phyloP scores from a whole-genome alignment of 2,113 vertebrate genomes.

The Onychostruthus taczanowskii region DNA sequence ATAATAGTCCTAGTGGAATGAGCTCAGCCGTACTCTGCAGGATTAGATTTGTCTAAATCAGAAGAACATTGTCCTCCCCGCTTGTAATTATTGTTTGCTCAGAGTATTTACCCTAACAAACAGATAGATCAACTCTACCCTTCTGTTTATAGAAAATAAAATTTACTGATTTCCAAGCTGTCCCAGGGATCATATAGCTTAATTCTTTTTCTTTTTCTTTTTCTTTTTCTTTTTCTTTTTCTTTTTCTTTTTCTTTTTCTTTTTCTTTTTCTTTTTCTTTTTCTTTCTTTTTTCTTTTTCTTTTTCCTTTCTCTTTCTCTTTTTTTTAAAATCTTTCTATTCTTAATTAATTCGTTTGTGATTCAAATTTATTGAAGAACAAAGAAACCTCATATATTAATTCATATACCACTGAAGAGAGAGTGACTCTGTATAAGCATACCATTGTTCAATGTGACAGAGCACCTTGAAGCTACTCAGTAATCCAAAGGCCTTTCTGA shows the following conservation, averaged over 20 bases:
- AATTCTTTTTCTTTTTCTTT: background rate
- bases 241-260: too few species aligned
- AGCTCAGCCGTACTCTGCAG: background rate
- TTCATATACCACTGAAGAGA: background rate
- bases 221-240: too few species aligned
- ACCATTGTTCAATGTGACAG: background rate
- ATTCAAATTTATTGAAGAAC: background rate
- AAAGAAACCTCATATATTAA: background rate
- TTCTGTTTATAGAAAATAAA: background rate
- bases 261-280: too few species aligned
- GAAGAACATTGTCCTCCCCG: background rate
- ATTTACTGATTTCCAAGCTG: background rate
- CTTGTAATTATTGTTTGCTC: background rate
- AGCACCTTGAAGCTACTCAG: background rate
- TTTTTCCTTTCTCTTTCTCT: too few species aligned
- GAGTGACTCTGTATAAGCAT: background rate
- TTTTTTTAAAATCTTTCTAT: background rate
- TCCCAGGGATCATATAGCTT: background rate
- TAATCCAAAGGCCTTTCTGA: background rate
- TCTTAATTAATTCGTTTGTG: background rate
- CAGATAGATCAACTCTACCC: background rate
- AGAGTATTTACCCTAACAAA: background rate
- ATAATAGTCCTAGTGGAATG: background rate
- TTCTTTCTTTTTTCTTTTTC: too few species aligned
- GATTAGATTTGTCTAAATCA: background rate